These are phyloP conservation scores for Anarrhichthys ocellatus DNA, from an alignment of 2,113 vertebrate genomes.

Conservation along the genomic window DNA sequence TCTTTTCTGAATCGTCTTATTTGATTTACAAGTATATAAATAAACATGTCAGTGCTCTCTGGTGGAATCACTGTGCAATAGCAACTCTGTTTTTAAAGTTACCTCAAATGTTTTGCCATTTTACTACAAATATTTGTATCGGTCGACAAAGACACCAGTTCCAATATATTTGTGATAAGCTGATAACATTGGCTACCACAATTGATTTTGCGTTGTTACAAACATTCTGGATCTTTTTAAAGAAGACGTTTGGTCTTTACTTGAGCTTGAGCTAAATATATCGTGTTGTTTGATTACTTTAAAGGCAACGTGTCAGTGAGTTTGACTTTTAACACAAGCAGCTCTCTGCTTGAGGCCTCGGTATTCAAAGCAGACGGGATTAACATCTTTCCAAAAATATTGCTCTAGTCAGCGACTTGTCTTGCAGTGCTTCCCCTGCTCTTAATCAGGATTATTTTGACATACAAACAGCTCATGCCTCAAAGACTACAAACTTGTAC, in stretches of 20 bases:
- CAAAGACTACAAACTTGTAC: not conserved
- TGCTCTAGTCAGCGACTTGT: not conserved
- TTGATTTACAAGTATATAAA: too few relatives aligned
- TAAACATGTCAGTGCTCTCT: too few relatives aligned
- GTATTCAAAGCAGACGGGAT: constrained; percentile 65
- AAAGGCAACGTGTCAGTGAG: constrained; percentile 1
- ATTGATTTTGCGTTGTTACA: not conserved
- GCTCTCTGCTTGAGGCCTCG: constrained; percentile 43
- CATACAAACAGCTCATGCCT: not conserved
- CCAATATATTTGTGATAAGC: not conserved
- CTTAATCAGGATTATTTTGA: not conserved
- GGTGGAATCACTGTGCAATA: not conserved
- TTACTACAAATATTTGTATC: not conserved
- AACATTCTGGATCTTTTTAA: not conserved
- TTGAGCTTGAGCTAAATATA: constrained; percentile 17
- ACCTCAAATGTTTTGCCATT: not conserved
- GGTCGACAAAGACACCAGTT: not conserved
- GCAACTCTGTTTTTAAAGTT: not conserved
- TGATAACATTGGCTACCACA: not conserved
- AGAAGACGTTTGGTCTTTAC: not conserved
- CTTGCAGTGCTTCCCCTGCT: not conserved
- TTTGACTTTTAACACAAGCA: constrained; percentile 31
- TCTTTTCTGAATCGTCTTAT: too few relatives aligned
- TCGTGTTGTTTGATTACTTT: not conserved
- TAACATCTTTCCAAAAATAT: constrained; percentile 72